Evolutionary conservation across 2,888 invertebrate species (phyloP).

Genomic region (Nephrocerus scutellatus): DNA sequence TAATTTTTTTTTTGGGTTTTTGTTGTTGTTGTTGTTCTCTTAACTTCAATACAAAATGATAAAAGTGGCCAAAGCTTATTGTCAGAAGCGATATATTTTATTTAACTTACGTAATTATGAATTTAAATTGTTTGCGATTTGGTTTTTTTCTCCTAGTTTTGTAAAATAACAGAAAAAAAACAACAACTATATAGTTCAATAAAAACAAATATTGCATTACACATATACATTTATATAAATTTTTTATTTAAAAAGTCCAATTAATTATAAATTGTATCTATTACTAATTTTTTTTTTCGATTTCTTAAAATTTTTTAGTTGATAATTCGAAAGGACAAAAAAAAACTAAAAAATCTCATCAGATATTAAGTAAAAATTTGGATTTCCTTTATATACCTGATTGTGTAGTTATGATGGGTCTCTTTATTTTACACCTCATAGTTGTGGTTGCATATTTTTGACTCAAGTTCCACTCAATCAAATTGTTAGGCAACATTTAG

Average conservation of each 20-base stretch:
- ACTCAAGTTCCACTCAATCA: too few species aligned
- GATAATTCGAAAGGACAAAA: too few species aligned
- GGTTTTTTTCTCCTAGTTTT: conserved; percentile 2
- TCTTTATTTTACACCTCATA: too few species aligned
- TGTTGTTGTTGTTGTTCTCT: conserved; percentile 14
- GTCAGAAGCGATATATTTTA: conserved; percentile 45
- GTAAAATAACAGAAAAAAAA: conserved; percentile 2
- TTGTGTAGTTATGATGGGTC: too few species aligned
- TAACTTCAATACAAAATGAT: conserved; percentile 5
- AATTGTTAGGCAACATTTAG: conserved; percentile 24
- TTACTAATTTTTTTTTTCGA: too few species aligned
- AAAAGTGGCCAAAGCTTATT: conserved; percentile 47
- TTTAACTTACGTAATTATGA: conserved; percentile 16
- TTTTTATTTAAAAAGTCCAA: conserved; percentile 1
- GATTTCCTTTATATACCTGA: conserved; percentile 23
- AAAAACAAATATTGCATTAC: too few species aligned
- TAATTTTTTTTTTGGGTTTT: conserved; percentile 19
- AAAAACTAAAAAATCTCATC: too few species aligned
- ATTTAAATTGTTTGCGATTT: conserved; percentile 1
- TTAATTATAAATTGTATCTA: conserved; percentile 2
- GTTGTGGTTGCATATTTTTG: too few species aligned
- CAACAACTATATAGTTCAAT: too few species aligned
- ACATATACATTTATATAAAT: conserved; percentile 12
- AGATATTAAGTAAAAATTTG: conserved; percentile 19
- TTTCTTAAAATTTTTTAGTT: too few species aligned